phyloP scores from a whole-genome alignment of 2,797 vertebrate genomes.

The Oryzias sinensis region DNA sequence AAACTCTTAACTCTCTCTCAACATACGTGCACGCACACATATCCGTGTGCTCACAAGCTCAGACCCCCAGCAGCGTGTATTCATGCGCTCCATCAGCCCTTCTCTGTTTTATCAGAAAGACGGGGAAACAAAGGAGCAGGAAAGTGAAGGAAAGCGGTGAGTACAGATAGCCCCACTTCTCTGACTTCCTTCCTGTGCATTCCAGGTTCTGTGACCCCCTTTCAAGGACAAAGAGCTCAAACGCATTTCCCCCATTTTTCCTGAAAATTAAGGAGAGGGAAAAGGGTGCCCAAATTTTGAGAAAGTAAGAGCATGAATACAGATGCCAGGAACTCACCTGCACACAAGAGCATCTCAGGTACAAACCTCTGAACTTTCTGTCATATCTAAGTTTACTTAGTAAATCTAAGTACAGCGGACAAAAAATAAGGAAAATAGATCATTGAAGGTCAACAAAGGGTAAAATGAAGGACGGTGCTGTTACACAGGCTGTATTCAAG shows the following conservation, averaged over 20 bases:
- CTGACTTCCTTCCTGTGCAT: constrained; percentile 77
- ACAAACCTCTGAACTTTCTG: constrained; percentile 43
- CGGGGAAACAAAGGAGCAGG: constrained; percentile 68
- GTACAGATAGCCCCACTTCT: constrained; percentile 73
- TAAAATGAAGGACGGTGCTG: no score
- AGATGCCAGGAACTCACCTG: constrained; percentile 53
- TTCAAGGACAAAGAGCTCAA: constrained; percentile 75
- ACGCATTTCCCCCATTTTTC: constrained; percentile 30
- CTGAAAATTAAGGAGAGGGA: constrained; percentile 36
- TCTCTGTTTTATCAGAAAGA: constrained; percentile 64
- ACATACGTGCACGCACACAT: constrained; percentile 47
- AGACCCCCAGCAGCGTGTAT: constrained; percentile 37
- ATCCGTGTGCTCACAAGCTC: constrained; percentile 41
- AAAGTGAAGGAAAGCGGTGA: constrained; percentile 61
- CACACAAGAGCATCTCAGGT: constrained; percentile 49
- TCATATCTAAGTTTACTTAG: no score
- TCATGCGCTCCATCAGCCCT: constrained; percentile 63
- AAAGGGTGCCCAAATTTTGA: constrained; percentile 30
- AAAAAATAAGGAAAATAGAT: no score
- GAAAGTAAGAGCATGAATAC: constrained; percentile 56
- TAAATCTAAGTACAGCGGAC: no score
- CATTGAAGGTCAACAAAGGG: no score
- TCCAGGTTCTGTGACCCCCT: constrained; percentile 77
- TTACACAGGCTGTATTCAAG: no score
- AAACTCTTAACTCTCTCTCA: constrained; percentile 65